These are phyloP conservation scores for Blennius ocellaris DNA, from an alignment of 2,113 vertebrate genomes.

Conservation along the genomic window DNA sequence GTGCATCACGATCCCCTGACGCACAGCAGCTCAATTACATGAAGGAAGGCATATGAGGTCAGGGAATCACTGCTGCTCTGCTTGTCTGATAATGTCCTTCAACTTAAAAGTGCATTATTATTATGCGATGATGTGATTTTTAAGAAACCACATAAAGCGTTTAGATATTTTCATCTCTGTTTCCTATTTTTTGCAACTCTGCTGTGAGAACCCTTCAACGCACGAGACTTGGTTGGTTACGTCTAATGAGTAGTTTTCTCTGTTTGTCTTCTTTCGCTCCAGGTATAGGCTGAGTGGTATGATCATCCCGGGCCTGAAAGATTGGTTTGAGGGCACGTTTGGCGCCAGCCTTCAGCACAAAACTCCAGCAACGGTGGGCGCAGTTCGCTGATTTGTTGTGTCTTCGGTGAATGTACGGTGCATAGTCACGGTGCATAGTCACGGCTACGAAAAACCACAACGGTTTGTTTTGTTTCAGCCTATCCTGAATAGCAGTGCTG, in stretches of 20 bases:
- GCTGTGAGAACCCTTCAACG: not conserved
- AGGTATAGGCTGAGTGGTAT: conserved; percentile 96
- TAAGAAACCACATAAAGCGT: conserved; percentile 30
- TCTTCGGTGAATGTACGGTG: conserved; percentile 6
- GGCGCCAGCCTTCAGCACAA: conserved; percentile 93
- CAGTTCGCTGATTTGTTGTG: conserved; percentile 11
- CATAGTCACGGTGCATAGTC: not conserved
- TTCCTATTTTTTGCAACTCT: conserved; percentile 4
- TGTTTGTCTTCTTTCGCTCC: conserved; percentile 15
- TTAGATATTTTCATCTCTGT: conserved; percentile 16
- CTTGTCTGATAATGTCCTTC: conserved; percentile 50
- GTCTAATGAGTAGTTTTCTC: not conserved
- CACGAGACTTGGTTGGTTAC: not conserved
- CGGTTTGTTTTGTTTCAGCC: conserved; percentile 81
- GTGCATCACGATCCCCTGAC: conserved; percentile 48
- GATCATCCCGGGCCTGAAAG: conserved; percentile 91
- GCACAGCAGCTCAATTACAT: conserved; percentile 56
- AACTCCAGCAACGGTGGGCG: conserved; percentile 91
- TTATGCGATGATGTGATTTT: conserved; percentile 42
- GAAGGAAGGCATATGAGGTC: conserved; percentile 37
- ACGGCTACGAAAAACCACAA: conserved; percentile 21
- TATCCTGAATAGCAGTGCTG: conserved; percentile 86
- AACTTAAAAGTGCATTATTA: conserved; percentile 41
- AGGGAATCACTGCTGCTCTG: conserved; percentile 41
- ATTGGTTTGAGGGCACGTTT: conserved; percentile 94